These are phyloP conservation scores for Ceuthmochares aereus DNA, from an alignment of 2,113 vertebrate genomes.

Conservation along the genomic window DNA sequence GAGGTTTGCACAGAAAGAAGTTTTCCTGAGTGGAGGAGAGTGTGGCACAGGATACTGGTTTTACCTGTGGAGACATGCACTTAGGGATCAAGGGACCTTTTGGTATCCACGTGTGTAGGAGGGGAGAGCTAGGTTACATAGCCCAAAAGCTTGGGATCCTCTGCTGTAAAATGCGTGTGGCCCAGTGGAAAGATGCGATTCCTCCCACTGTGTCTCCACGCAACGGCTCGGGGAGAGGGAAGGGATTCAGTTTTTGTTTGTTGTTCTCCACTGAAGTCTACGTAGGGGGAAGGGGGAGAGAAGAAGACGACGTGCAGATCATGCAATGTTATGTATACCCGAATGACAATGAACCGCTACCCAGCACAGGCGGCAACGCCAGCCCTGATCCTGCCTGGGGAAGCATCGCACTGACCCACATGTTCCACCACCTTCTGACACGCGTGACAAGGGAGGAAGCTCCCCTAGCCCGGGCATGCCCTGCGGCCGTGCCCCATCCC, in stretches of 20 bases:
- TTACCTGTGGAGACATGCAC: neutral
- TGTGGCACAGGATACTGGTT: neutral
- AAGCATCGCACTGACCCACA: constrained; percentile 42
- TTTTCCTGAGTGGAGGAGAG: neutral
- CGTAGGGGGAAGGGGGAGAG: neutral
- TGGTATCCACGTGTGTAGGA: neutral
- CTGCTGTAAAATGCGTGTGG: neutral
- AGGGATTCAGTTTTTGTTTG: neutral
- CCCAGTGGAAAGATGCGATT: neutral
- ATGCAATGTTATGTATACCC: neutral
- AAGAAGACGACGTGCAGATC: neutral
- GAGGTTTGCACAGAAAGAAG: neutral
- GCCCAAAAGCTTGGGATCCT: neutral
- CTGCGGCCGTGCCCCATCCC: neutral
- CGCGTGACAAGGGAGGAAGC: neutral
- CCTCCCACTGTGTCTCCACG: neutral
- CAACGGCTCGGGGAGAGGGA: neutral
- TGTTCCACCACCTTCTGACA: constrained; percentile 29
- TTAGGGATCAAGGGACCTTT: neutral
- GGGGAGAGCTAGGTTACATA: neutral
- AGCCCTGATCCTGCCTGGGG: neutral
- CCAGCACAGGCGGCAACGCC: neutral
- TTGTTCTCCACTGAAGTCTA: neutral
- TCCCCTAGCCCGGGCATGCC: neutral
- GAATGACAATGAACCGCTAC: neutral